Conservation (phyloP, 2,797 vertebrate species). For the Echiichthys vipera region DNA sequence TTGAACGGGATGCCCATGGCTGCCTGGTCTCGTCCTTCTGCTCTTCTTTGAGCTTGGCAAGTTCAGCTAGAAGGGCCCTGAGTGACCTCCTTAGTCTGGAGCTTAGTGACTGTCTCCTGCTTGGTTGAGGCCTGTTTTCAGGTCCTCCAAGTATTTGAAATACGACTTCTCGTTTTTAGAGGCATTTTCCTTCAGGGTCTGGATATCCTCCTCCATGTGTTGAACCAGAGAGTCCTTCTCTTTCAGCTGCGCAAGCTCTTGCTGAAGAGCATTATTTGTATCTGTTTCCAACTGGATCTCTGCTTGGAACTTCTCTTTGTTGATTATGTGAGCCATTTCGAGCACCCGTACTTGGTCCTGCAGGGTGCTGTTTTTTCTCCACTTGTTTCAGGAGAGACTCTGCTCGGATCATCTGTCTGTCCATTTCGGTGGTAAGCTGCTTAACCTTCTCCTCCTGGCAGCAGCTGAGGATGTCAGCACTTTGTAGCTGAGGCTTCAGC, state of each 20-base stretch:
- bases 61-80: not conserved
- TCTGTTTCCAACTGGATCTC: not conserved
- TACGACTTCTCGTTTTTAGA: not conserved
- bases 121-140: slow-evolving; percentile 3
- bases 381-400: not conserved
- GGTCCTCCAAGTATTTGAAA: not conserved
- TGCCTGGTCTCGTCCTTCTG: not conserved
- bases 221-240: not conserved
- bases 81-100: not conserved
- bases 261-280: not conserved
- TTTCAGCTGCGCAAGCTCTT: not conserved
- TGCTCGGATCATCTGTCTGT: not conserved
- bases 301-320: not conserved
- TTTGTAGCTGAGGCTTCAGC: not conserved
- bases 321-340: not conserved
- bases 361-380: not conserved
- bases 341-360: not conserved
- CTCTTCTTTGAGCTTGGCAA: not conserved
- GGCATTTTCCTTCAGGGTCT: not conserved
- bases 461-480: too few relatives aligned
- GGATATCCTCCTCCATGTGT: not conserved
- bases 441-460: not conserved
- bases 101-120: too few relatives aligned
- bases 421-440: not conserved
- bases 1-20: too few relatives aligned